phyloP scores from a whole-genome alignment of 2,797 vertebrate species.

The Trematomus bernacchii region DNA sequence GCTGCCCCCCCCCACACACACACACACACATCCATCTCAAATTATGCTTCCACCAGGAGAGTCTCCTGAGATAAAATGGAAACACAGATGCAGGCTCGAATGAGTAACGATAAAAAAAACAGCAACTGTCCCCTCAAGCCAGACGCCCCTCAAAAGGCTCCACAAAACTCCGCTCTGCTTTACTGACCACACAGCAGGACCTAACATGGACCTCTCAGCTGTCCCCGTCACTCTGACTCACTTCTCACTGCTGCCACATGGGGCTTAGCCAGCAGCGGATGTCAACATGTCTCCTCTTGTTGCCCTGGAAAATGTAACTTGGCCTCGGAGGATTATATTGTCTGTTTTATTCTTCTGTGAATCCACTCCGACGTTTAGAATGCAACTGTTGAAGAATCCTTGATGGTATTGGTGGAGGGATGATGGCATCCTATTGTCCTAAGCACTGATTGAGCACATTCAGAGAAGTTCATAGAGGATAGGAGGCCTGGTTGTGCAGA shows the following conservation, averaged over 20 bases:
- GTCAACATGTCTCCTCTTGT: slow-evolving; percentile 34
- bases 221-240: slow-evolving; percentile 62
- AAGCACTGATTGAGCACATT: slow-evolving; percentile 25
- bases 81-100: slow-evolving; percentile 21
- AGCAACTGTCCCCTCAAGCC: slow-evolving; percentile 51
- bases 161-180: slow-evolving; percentile 28
- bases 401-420: neutral
- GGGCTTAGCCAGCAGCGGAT: slow-evolving; percentile 24
- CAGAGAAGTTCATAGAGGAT: slow-evolving; percentile 5
- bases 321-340: slow-evolving; percentile 17
- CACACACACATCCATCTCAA: neutral
- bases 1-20: slow-evolving; percentile 24
- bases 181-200: slow-evolving; percentile 51
- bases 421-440: slow-evolving; percentile 1
- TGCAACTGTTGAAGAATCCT: slow-evolving; percentile 20
- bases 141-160: slow-evolving; percentile 56
- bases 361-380: slow-evolving; percentile 3
- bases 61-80: slow-evolving; percentile 25
- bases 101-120: slow-evolving; percentile 13
- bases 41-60: slow-evolving; percentile 24
- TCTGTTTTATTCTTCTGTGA: slow-evolving; percentile 24
- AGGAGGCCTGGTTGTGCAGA: slow-evolving; percentile 10
- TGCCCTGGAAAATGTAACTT: slow-evolving; percentile 36
- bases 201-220: slow-evolving; percentile 59
- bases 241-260: slow-evolving; percentile 17